Evolutionary conservation across 2,888 invertebrate species (phyloP).

Genomic region (Coenonympha arcania): DNA sequence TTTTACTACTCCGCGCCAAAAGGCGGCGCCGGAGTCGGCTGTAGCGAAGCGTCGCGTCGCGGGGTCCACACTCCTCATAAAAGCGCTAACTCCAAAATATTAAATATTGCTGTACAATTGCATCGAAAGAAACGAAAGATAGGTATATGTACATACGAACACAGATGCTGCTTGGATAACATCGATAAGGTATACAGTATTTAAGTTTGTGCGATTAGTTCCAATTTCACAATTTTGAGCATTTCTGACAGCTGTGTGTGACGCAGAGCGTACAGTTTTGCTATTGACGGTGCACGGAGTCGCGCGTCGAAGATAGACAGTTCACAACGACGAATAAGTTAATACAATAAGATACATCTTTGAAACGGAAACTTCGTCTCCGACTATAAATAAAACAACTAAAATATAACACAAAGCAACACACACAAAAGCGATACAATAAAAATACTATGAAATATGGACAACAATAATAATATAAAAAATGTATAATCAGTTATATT

Average conservation of each 20-base stretch:
- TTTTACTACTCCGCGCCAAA: no score
- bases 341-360: conserved; percentile 63
- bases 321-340: conserved; percentile 73
- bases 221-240: conserved; percentile 71
- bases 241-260: conserved; percentile 68
- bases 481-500: conserved; percentile 31
- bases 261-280: conserved; percentile 69
- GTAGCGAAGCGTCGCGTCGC: conserved; percentile 17
- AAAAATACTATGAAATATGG: conserved; percentile 66
- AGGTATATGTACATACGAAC: conserved; percentile 65
- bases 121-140: conserved; percentile 49
- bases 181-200: conserved; percentile 51
- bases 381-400: conserved; percentile 62
- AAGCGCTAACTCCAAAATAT: conserved; percentile 20
- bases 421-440: conserved; percentile 67
- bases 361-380: conserved; percentile 71
- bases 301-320: conserved; percentile 46
- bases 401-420: conserved; percentile 70
- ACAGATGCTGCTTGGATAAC: conserved; percentile 67
- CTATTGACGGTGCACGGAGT: conserved; percentile 71
- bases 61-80: conserved; percentile 14
- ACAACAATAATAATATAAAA: conserved; percentile 59
- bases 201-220: conserved; percentile 73
- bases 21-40: neutral
- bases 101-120: conserved; percentile 58